Conservation (phyloP, 1,140 invertebrate genomes). For the Aphidius gifuensis region DNA sequence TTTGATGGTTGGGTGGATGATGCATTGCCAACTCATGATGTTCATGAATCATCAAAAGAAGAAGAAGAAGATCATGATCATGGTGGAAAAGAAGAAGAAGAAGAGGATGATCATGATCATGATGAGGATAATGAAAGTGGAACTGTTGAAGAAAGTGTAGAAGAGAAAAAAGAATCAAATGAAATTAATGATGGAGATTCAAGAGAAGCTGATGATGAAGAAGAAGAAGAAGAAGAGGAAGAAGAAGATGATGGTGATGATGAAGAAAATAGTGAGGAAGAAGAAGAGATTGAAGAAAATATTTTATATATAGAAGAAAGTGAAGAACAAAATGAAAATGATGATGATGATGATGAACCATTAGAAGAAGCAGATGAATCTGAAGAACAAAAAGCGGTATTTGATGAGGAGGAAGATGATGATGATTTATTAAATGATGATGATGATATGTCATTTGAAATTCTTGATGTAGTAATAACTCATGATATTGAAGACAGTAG, state of each 20-base stretch:
- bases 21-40: slow-evolving; percentile 43
- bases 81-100: slow-evolving; percentile 34
- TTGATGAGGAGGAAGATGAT: slow-evolving; percentile 39
- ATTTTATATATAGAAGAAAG: slow-evolving; percentile 28
- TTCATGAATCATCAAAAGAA: slow-evolving; percentile 49
- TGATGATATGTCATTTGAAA: slow-evolving; percentile 47
- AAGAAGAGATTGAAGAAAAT: slow-evolving; percentile 22
- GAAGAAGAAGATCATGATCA: slow-evolving; percentile 34
- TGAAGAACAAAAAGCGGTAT: slow-evolving; percentile 45
- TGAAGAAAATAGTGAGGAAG: slow-evolving; percentile 30
- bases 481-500: slow-evolving; percentile 44
- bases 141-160: slow-evolving; percentile 29
- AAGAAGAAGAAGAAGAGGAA: slow-evolving; percentile 28
- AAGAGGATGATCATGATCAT: slow-evolving; percentile 29
- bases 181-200: slow-evolving; percentile 30
- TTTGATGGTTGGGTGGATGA: slow-evolving; percentile 80
- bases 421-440: slow-evolving; percentile 38
- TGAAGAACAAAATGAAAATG: slow-evolving; percentile 39
- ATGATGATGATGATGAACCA: slow-evolving; percentile 44
- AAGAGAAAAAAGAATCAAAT: slow-evolving; percentile 25
- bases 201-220: slow-evolving; percentile 31
- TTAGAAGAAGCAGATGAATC: slow-evolving; percentile 37
- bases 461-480: slow-evolving; percentile 44
- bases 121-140: slow-evolving; percentile 21
- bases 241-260: slow-evolving; percentile 22